Evolutionary conservation across 2,797 vertebrate genomes (phyloP).

Genomic region (Myotis daubentonii): DNA sequence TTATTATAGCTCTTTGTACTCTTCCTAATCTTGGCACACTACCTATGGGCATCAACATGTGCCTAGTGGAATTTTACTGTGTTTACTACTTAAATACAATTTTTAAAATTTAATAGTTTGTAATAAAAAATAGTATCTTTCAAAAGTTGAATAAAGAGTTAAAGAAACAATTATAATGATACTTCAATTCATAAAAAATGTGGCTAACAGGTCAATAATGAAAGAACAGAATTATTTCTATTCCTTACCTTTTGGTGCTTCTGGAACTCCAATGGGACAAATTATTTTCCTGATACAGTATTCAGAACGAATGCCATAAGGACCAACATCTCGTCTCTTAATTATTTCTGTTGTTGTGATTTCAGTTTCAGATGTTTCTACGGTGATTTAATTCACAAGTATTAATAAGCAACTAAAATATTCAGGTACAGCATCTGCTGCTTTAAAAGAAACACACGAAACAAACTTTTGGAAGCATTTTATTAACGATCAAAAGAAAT

Average conservation of each 20-base stretch:
- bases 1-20: background rate
- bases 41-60: background rate
- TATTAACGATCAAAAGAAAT: background rate
- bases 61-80: background rate
- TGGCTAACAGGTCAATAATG: background rate
- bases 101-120: background rate
- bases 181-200: background rate
- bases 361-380: slow-evolving; percentile 97
- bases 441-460: background rate
- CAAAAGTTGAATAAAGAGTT: background rate
- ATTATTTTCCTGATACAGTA: slow-evolving; percentile 99
- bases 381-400: slow-evolving; percentile 80
- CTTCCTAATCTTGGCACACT: background rate
- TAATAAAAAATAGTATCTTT: background rate
- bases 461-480: background rate
- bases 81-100: background rate
- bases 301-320: slow-evolving; percentile 96
- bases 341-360: slow-evolving; percentile 99
- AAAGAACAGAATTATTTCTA: slow-evolving; percentile 2
- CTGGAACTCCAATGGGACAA: slow-evolving; percentile 96
- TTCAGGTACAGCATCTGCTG: background rate
- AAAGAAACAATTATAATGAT: slow-evolving; percentile 29
- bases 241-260: slow-evolving; percentile 94
- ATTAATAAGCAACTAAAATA: slow-evolving; percentile 64
- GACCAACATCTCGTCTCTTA: slow-evolving; percentile 96